A percentile compares a stretch with the other conserved stretches of the same genome.
Conservation (phyloP, 2,113 vertebrate genomes). For the Lagopus leucura region DNA sequence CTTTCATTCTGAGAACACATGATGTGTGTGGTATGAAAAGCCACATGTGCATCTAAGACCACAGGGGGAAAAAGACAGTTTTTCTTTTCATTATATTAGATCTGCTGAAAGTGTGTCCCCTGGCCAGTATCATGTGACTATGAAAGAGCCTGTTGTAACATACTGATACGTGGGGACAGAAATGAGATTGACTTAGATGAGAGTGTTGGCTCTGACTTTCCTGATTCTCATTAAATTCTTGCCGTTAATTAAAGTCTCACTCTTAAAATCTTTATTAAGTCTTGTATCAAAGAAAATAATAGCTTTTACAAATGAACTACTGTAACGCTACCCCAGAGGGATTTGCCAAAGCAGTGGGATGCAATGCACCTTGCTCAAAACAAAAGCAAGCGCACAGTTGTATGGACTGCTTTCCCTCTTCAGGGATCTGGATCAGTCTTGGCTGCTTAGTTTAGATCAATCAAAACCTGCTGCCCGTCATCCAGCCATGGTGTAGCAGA, state of each 20-base stretch:
- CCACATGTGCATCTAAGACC: constrained; percentile 72
- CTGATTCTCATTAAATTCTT: background rate
- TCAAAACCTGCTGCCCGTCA: background rate
- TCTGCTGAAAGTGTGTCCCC: constrained; percentile 57
- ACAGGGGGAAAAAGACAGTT: constrained; percentile 70
- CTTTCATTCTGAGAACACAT: constrained; percentile 69
- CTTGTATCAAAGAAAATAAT: background rate
- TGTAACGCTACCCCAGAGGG: background rate
- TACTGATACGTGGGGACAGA: constrained; percentile 4
- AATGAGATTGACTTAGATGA: constrained; percentile 43
- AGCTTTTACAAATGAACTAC: background rate
- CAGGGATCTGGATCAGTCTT: background rate
- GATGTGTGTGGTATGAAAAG: constrained; percentile 69
- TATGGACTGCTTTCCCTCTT: background rate
- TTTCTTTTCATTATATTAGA: constrained; percentile 67
- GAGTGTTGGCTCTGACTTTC: constrained; percentile 25
- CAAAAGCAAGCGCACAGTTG: background rate
- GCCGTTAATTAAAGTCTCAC: background rate
- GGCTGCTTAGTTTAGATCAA: background rate
- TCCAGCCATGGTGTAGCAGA: background rate
- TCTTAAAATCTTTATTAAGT: constrained; percentile 12
- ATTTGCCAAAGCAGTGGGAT: constrained; percentile 27
- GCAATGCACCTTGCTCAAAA: constrained; percentile 4
- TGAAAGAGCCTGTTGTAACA: constrained; percentile 68
- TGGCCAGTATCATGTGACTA: constrained; percentile 55